phyloP scores from a whole-genome alignment of 2,113 vertebrate species.

The Piaya cayana region DNA sequence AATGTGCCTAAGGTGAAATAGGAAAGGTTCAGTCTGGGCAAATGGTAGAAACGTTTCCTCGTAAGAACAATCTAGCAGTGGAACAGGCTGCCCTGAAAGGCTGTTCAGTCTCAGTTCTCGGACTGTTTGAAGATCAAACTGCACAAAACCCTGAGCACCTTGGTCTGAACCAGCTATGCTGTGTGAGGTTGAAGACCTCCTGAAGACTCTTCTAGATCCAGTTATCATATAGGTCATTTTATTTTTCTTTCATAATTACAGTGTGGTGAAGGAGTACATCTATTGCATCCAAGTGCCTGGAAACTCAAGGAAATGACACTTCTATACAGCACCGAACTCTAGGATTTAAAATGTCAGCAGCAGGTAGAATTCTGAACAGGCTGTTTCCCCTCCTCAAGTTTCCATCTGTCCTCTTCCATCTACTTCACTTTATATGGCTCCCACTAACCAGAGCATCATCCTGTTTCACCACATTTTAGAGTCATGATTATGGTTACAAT shows the following conservation, averaged over 20 bases:
- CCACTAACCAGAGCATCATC: background rate
- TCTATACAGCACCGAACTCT: background rate
- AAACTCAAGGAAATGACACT: background rate
- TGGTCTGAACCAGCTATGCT: background rate
- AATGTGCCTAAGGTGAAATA: background rate
- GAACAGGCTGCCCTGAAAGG: background rate
- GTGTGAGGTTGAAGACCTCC: background rate
- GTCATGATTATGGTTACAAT: background rate
- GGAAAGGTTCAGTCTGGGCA: background rate
- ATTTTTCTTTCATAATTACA: background rate
- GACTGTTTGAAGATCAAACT: background rate
- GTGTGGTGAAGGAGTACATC: background rate
- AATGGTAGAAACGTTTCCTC: background rate
- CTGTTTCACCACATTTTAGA: background rate
- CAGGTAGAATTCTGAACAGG: background rate
- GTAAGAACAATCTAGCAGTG: background rate
- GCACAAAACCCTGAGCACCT: background rate
- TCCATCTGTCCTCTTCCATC: background rate
- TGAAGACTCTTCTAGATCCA: background rate
- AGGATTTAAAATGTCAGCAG: background rate
- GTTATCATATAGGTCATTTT: background rate
- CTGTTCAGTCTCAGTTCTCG: background rate
- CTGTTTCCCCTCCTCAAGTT: background rate
- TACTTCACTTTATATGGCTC: background rate
- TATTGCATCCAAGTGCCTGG: background rate